Percentiles rank a stretch among this genome's conserved stretches.
Conservation (phyloP, 2,113 vertebrate genomes). For the Ramphastos sulfuratus region DNA sequence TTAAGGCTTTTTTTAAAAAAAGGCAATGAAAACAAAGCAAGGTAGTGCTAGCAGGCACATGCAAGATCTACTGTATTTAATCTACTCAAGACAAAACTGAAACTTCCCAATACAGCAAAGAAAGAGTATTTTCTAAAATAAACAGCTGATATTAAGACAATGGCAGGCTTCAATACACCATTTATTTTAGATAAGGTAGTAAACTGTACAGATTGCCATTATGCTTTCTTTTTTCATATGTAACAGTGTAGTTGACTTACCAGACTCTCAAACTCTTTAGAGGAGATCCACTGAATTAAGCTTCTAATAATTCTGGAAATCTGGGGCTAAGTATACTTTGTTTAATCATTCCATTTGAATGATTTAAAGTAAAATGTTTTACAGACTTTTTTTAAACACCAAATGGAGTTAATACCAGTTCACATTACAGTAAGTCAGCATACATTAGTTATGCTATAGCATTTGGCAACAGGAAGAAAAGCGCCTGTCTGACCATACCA, state of each 20-base stretch:
- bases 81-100: not conserved
- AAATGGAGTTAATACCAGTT: not conserved
- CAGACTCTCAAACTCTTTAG: not conserved
- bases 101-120: not conserved
- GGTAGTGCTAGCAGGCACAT: not conserved
- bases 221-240: not conserved
- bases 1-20: not conserved
- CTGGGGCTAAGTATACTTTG: not conserved
- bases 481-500: not conserved
- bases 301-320: not conserved
- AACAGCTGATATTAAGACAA: not conserved
- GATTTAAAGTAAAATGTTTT: not conserved
- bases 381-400: not conserved
- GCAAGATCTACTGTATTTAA: not conserved
- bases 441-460: not conserved
- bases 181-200: constrained; percentile 20
- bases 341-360: not conserved
- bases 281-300: not conserved
- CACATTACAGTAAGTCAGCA: not conserved
- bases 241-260: not conserved
- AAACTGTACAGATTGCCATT: not conserved
- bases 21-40: not conserved
- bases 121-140: not conserved
- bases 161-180: not conserved
- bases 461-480: not conserved